phyloP scores from a whole-genome alignment of 1,140 invertebrate genomes.

The Drosophila novamexicana region DNA sequence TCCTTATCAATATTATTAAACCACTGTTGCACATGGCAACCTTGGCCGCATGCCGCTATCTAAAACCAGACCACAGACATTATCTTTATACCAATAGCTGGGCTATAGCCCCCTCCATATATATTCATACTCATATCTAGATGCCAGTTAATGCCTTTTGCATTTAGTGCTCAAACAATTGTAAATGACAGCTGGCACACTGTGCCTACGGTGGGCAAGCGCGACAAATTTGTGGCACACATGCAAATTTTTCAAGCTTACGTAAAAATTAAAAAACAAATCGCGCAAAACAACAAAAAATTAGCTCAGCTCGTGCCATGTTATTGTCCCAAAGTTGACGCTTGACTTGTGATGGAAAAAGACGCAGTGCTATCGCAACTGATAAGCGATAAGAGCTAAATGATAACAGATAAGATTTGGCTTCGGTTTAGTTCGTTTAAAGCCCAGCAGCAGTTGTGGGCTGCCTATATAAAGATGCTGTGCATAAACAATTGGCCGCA shows the following conservation, averaged over 20 bases:
- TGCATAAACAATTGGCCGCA: conserved; percentile 13
- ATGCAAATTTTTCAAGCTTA: conserved; percentile 69
- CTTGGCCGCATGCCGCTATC: conserved; percentile 29
- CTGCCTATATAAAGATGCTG: conserved; percentile 42
- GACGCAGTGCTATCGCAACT: conserved; percentile 64
- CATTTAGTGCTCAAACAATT: neutral
- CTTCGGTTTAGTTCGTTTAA: conserved; percentile 10
- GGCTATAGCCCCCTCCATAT: neutral
- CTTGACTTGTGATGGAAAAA: conserved; percentile 34
- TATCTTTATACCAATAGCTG: conserved; percentile 37
- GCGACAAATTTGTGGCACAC: conserved; percentile 62
- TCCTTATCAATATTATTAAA: conserved; percentile 9
- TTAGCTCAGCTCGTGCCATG: conserved; percentile 34
- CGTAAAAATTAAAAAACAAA: conserved; percentile 37
- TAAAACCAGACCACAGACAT: conserved; percentile 26
- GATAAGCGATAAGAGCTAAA: conserved; percentile 20
- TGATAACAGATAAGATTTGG: conserved; percentile 35
- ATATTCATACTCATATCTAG: conserved; percentile 7
- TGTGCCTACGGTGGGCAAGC: conserved; percentile 17
- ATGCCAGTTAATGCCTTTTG: conserved; percentile 29
- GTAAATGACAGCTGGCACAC: conserved; percentile 14
- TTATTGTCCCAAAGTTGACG: conserved; percentile 51
- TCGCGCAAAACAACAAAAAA: conserved; percentile 28
- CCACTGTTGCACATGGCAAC: conserved; percentile 35
- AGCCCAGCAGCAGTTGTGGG: conserved; percentile 16